Evolutionary conservation across 2,888 invertebrate genomes (phyloP).

Genomic region (Euproctis similis): DNA sequence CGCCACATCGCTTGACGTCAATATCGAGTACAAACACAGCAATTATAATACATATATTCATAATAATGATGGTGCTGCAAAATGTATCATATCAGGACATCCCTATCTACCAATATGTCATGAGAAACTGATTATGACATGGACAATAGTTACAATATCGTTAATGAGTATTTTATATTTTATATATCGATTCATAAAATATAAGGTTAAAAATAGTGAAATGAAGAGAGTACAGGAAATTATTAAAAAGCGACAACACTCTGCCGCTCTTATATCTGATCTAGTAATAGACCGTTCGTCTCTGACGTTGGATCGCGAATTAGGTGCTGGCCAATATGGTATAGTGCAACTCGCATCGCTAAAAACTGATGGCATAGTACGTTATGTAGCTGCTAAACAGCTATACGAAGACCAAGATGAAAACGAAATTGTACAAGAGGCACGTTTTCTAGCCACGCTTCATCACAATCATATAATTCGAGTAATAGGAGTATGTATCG

Average conservation of each 20-base stretch:
- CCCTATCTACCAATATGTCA: conserved; percentile 78
- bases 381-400: conserved; percentile 89
- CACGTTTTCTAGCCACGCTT: conserved; percentile 90
- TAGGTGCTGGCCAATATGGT: conserved; percentile 48
- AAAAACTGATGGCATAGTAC: conserved; percentile 24
- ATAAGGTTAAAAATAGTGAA: conserved; percentile 20
- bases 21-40: not conserved
- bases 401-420: conserved; percentile 87
- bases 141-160: conserved; percentile 56
- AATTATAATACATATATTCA: conserved; percentile 2
- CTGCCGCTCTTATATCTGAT: conserved; percentile 19
- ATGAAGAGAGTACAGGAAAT: conserved; percentile 11
- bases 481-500: conserved; percentile 85
- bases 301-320: conserved; percentile 31
- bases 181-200: conserved; percentile 16
- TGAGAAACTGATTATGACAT: conserved; percentile 37
- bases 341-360: conserved; percentile 41
- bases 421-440: conserved; percentile 83
- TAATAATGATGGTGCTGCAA: conserved; percentile 15
- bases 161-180: conserved; percentile 8
- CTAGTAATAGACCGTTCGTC: conserved; percentile 30
- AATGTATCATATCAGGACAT: conserved; percentile 35
- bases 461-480: conserved; percentile 89
- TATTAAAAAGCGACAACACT: conserved; percentile 28
- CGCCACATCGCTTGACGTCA: conserved; percentile 1